A percentile compares a stretch with the other conserved stretches of the same genome.
These are phyloP conservation scores for Marronus borbonicus DNA, from an alignment of 2,888 invertebrate genomes.

Conservation along the genomic window DNA sequence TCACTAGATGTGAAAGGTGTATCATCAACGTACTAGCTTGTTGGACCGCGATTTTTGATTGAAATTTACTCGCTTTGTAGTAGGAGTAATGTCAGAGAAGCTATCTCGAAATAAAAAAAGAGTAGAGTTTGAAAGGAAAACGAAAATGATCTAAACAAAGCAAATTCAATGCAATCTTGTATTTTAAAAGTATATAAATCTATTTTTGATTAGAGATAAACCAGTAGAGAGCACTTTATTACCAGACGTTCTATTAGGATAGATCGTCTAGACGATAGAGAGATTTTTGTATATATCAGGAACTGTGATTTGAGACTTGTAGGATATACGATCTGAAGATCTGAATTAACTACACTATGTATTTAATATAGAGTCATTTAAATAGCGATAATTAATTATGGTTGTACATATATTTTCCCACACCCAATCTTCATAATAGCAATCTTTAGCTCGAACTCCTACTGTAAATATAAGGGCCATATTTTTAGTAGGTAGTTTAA, in stretches of 20 bases:
- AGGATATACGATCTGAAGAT: conserved; percentile 10
- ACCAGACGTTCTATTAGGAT: neutral
- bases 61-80: conserved; percentile 51
- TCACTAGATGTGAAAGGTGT: conserved; percentile 63
- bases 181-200: conserved; percentile 30
- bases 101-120: conserved; percentile 2
- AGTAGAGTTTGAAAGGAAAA: neutral
- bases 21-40: conserved; percentile 67
- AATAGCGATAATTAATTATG: conserved; percentile 12
- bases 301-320: conserved; percentile 42
- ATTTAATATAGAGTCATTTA: conserved; percentile 33
- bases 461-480: conserved; percentile 8
- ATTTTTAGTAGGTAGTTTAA: conserved; percentile 22
- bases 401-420: conserved; percentile 34
- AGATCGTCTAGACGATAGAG: conserved; percentile 20
- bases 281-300: conserved; percentile 45
- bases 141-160: conserved; percentile 24
- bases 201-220: conserved; percentile 20
- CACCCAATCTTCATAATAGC: neutral
- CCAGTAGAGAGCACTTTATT: conserved; percentile 1
- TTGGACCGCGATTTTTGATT: conserved; percentile 68
- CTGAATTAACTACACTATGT: conserved; percentile 6
- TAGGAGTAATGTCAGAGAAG: neutral
- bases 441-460: neutral
- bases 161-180: conserved; percentile 43